These are phyloP conservation scores for Aplysina aerophoba DNA, from an alignment of 37 sponge, comb jelly and placozoan genomes.

Conservation along the genomic window DNA sequence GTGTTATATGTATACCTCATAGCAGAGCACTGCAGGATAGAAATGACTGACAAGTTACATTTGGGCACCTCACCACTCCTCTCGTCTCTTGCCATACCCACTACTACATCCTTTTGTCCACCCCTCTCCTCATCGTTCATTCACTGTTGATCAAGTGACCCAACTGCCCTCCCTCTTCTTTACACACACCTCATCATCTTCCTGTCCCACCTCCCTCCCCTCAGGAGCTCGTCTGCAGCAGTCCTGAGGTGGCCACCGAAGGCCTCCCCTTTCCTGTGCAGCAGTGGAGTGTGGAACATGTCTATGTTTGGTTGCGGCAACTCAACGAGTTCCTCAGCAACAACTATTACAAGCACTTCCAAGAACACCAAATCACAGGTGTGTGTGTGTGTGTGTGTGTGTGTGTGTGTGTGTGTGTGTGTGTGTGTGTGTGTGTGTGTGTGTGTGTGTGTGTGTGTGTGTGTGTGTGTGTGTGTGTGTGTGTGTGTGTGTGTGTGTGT, in stretches of 20 bases:
- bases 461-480: background rate
- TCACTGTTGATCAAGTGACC: no score
- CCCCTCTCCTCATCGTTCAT: no score
- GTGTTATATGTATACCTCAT: no score
- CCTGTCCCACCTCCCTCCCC: background rate
- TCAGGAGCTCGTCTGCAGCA: constrained; percentile 14
- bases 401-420: background rate
- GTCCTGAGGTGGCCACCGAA: background rate
- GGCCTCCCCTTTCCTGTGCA: constrained; percentile 45
- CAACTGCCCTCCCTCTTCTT: no score
- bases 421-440: background rate
- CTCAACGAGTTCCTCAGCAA: constrained; percentile 44
- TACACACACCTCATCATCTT: background rate
- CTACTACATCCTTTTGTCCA: no score
- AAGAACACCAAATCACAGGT: constrained; percentile 71
- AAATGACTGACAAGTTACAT: no score
- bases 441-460: background rate
- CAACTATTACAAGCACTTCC: constrained; percentile 43
- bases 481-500: background rate
- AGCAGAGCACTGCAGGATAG: no score
- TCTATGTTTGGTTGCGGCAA: constrained; percentile 56
- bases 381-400: background rate
- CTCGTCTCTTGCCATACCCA: no score
- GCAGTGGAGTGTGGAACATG: constrained; percentile 45
- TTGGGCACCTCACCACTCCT: no score